Percentiles rank a stretch among this genome's conserved stretches.
phyloP scores from a whole-genome alignment of 2,888 invertebrate genomes.

The Ypsolopha sequella region DNA sequence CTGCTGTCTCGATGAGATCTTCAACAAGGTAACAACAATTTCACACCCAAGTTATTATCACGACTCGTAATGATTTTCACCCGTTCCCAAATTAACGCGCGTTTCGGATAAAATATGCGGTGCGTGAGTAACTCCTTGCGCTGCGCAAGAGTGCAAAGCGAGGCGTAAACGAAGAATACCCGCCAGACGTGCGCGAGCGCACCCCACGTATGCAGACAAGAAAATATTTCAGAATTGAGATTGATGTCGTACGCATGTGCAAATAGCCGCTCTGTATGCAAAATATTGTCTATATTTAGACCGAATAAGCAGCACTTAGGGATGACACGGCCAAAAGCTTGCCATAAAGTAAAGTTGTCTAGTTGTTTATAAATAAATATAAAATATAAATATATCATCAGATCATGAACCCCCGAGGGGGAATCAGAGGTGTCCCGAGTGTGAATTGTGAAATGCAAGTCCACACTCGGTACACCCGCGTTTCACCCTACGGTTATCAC shows the following conservation, averaged over 20 bases:
- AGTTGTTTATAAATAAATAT: too few species aligned
- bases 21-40: constrained; percentile 12
- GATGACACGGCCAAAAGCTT: not conserved
- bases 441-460: too few species aligned
- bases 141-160: constrained; percentile 2
- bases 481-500: too few species aligned
- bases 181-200: constrained; percentile 15
- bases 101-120: constrained; percentile 6
- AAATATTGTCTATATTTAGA: constrained; percentile 24
- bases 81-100: constrained; percentile 12
- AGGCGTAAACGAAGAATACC: not conserved
- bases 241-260: constrained; percentile 69
- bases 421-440: too few species aligned
- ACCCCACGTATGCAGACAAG: constrained; percentile 35
- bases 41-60: constrained; percentile 13
- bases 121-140: not conserved
- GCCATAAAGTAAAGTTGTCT: not conserved
- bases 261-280: constrained; percentile 65
- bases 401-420: not conserved
- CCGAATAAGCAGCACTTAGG: not conserved
- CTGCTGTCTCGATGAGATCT: constrained; percentile 6
- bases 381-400: not conserved
- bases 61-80: constrained; percentile 13
- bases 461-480: too few species aligned
- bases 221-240: constrained; percentile 70